phyloP scores from a whole-genome alignment of 2,797 vertebrate species.

The Sebastes jordani region DNA sequence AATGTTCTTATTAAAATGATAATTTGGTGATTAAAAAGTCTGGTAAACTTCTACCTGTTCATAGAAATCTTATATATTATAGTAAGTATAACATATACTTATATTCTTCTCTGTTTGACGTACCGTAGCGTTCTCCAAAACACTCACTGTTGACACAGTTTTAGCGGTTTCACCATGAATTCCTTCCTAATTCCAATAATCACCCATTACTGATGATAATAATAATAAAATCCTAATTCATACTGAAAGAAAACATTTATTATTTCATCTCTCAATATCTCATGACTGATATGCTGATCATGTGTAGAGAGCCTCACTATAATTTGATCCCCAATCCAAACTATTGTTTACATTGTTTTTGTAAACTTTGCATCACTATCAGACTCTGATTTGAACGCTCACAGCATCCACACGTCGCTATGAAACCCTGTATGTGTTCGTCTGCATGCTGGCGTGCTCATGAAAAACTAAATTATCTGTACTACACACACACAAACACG shows the following conservation, averaged over 20 bases:
- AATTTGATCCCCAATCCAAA: slow-evolving; percentile 11
- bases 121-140: too few relatives aligned
- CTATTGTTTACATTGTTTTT: background rate
- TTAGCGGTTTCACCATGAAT: too few relatives aligned
- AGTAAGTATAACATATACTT: too few relatives aligned
- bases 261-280: background rate
- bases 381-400: background rate
- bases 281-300: background rate
- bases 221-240: too few relatives aligned
- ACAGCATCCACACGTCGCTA: slow-evolving; percentile 1
- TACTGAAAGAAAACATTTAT: background rate
- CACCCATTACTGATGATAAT: too few relatives aligned
- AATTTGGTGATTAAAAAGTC: too few relatives aligned
- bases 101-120: too few relatives aligned
- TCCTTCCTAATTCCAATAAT: too few relatives aligned
- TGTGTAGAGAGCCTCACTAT: background rate
- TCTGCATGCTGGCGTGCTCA: slow-evolving; percentile 22
- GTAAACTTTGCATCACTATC: background rate
- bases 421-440: slow-evolving; percentile 53
- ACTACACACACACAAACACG: background rate
- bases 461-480: background rate
- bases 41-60: too few relatives aligned
- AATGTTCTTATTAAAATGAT: too few relatives aligned
- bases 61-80: too few relatives aligned
- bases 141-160: too few relatives aligned